Evolutionary conservation across 2,888 invertebrate species (phyloP), one percentile per base, ranked within the genome.

Genomic region (Cyrtodaria siliqua): DNA sequence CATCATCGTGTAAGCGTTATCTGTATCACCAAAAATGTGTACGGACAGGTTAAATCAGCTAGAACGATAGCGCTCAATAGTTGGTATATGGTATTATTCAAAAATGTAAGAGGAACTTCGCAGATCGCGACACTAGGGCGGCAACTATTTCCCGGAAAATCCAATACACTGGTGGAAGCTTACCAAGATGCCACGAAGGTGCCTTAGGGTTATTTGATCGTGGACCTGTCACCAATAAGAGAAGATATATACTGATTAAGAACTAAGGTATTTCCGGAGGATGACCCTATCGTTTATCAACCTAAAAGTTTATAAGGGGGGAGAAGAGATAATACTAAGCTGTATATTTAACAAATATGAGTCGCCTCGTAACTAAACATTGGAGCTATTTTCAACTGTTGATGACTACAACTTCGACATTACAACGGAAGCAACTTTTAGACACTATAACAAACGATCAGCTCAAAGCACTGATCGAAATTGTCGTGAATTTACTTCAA

Each of bases 21-120:
- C 23, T 67, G 61, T 49, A 76, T 76, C 16, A 61, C 50, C 3
- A 66, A 76, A 38, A 67, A 77, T 27, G 16, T 72, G 20, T 77
- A 67, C 38, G 62, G 59, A 8, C 66, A 72, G 50, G 70, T 60
- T 1, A 76, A 76, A 29, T 8, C 44, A 2, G 62, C 66, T 27
- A 42, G 71, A 26, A 75, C 70, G 12, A 75, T 75, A 0, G 61
- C 61, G 14, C 61, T 67, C n/a, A 67, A 67, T 24, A 49, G 57
- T 49, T 57, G 67, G 57, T 67, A 67, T 24, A 67, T 67, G 57
- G 33, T 67, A 6, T 24, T 67, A 2, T 57, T 67, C 16, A 56
- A 57, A 29, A 76, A 64, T 29, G 23, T 64, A 8, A 0, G 76
- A 56, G 71, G n/a, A n/a, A n/a, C n/a, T n/a, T n/a, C n/a, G n/a